Evolutionary conservation across 2,113 vertebrate species (phyloP), one percentile per base, ranked within the genome.

Genomic region (Aptenodytes forsteri): DNA sequence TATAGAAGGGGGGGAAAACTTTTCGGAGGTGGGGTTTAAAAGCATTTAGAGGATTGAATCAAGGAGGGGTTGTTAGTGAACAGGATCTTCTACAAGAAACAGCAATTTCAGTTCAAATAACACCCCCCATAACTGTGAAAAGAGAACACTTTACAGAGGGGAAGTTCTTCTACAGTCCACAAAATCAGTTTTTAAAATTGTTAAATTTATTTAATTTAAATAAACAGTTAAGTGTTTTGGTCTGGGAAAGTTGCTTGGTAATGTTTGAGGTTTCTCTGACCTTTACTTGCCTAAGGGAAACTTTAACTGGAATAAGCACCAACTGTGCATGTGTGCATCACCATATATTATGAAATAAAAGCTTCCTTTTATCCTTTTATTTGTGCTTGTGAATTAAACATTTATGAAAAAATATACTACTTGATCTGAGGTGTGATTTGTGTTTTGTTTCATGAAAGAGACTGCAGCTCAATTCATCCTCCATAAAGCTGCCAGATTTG

Each of bases 401-500:
- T 89, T 96, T 82, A 87, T 87, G 70, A 95, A 96, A 86, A 93
- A 64, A 73, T 38, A 83, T 40, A 55, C 38, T 84, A 30, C 89
- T 62, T 83, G 49, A 64, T 91, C 50, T 64, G 69, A 84, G 59
- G 6, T 79, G 44, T 96, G 84, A 88, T 91, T 95, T 95, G 71
- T 91, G 78, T 76, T 95, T 90, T 87, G 73, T 85, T 97, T 95
- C 71, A 54, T 58, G 73, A 80, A 61, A 85, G 50, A 80, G 44
- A 52, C 87, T 85, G 72, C 82, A 69, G 58, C 30, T 94, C 90
- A 90, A 66, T 91, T 91, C 83, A 67, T 75, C 81, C 50, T 75
- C 77, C 66, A 77, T 93, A 95, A 89, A 97, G 44, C 84, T 96
- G 90, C 44, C 88, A 91, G 47, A 55, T 84, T 82, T 82, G 50